These are phyloP conservation scores for Diplodus puntazzo DNA, from an alignment of 2,797 vertebrate species.

Conservation along the genomic window DNA sequence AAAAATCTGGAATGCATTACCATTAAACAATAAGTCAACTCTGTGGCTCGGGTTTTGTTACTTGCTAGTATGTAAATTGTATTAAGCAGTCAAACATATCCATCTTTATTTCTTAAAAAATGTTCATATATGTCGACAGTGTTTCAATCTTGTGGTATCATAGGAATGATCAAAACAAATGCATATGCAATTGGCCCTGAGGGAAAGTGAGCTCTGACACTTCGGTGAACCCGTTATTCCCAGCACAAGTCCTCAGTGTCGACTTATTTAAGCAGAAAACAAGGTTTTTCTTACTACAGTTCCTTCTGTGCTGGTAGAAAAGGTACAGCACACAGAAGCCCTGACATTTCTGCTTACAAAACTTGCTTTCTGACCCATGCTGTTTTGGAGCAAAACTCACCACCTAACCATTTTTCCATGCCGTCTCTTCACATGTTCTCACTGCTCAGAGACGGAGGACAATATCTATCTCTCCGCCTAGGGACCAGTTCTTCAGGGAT, in stretches of 20 bases:
- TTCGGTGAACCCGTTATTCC: conserved; percentile 19
- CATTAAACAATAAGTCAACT: background rate
- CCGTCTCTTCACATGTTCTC: conserved; percentile 49
- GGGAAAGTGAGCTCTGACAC: conserved; percentile 27
- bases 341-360: conserved; percentile 37
- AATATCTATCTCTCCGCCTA: conserved; percentile 29
- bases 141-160: conserved; percentile 1
- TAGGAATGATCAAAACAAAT: conserved; percentile 13
- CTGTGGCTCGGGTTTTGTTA: background rate
- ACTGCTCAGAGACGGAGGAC: conserved; percentile 32
- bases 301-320: conserved; percentile 9
- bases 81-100: background rate
- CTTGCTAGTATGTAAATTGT: background rate
- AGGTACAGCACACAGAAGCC: conserved; percentile 9
- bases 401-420: conserved; percentile 53
- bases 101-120: background rate
- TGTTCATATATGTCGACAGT: background rate
- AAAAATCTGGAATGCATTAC: background rate
- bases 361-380: conserved; percentile 42
- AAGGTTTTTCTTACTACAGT: conserved; percentile 24
- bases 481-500: conserved; percentile 60
- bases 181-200: conserved; percentile 14
- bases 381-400: conserved; percentile 35
- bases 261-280: conserved; percentile 47
- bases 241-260: conserved; percentile 2